Evolutionary conservation across 2,888 invertebrate species (phyloP), one percentile per base, ranked within the genome.

Genomic region (Hermaeophaga mercurialis): DNA sequence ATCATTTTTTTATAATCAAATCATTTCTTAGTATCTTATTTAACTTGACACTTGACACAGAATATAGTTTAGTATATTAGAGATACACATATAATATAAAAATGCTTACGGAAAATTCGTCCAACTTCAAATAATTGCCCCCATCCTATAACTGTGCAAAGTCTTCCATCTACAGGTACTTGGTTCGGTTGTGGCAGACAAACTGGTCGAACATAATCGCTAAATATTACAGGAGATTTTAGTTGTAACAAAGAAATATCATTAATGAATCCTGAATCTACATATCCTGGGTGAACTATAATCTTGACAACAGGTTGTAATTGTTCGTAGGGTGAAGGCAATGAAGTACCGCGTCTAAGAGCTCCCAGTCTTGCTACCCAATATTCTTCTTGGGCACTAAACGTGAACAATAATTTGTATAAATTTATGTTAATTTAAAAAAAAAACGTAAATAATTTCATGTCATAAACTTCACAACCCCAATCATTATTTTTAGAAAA

Each of bases 291-390:
- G 77, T 91, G 90, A 3, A 90, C 78, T 24, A 87, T 79, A 24
- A 90, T 84, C 57, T 81, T 79, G 1, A 84, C 82, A 17, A 91
- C 82, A 22, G 84, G 81, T 3, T 87, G 78, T 1, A 87, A 80
- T 63, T 87, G 86, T 73, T 91, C 91, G 78, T 88, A 87, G 0
- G 90, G 90, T 1, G 89, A 89, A 4, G 88, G 85, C 15, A 89
- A 83, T 73, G 85, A 85, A 8, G 86, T 85, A 12, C 88, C 89
- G 43, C 89, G 81, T 0, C 90, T 80, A 1, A 90, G 78, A 7
- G 89, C 86, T 7, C 91, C 91, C 15, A 90, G 79, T n/a, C 90
- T 81, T 0, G 89, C 90, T 18, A 90, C 89, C 91, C 91, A 91
- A 70, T 87, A 85, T 39, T 88, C 88, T 66, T 85, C 84, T 56